These are phyloP conservation scores for Phrynocephalus versicolor DNA, from an alignment of 2,113 vertebrate genomes.

Conservation along the genomic window DNA sequence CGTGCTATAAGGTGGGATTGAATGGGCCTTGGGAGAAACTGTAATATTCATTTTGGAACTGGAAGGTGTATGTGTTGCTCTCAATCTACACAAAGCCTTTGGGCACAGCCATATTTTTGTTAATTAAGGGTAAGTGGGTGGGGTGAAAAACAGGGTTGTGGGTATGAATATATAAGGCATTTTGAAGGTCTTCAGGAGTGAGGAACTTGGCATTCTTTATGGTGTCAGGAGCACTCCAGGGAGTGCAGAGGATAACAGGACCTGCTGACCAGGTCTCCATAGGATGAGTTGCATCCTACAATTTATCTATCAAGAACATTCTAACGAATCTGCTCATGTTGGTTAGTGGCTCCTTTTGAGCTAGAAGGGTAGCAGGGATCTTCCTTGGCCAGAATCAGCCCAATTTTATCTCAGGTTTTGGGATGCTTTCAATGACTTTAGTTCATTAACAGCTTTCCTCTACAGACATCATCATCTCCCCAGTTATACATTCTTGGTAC, in stretches of 20 bases:
- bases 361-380: not conserved
- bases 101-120: not conserved
- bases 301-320: not conserved
- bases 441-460: no score
- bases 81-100: not conserved
- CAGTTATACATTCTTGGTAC: no score
- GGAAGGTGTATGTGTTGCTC: not conserved
- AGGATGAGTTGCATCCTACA: not conserved
- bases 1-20: no score
- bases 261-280: not conserved
- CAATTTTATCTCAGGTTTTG: no score
- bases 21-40: no score
- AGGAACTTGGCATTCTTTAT: not conserved
- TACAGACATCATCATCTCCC: no score
- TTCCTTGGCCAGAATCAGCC: no score
- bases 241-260: not conserved
- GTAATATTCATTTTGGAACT: not conserved
- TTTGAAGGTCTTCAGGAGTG: not conserved
- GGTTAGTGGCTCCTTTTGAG: not conserved
- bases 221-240: no score
- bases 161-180: not conserved
- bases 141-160: not conserved
- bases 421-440: no score
- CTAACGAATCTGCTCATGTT: not conserved
- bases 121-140: not conserved